Base-by-base conservation (phyloP, 1,140 invertebrate species). In the Drosophila orena region DNA sequence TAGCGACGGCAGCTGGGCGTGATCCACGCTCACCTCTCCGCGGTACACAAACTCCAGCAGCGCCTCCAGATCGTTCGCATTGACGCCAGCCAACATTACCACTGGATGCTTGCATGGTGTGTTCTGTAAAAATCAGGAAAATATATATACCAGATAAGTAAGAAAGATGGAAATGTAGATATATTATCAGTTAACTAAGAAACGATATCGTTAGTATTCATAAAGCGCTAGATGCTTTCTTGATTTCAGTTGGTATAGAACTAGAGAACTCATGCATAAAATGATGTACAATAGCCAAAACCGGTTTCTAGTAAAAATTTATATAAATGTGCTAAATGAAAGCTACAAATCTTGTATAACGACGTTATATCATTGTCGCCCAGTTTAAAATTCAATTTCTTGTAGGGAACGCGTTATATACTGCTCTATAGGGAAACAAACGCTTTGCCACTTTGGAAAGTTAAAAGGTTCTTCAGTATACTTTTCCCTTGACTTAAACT, bases 61-160 rank as follows among this genome's bases (percentile, higher is more conserved):
- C 42, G 94, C 94, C 79, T 95, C 94, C 58, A 95, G 90, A 88
- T 95, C 94, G 76, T 94, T 93, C 24, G 94, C 94, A 59, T 93
- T 93, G 17, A 95, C 94, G 49, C 94, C 94, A 15, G 94, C 94
- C 76, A 95, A 86, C 94, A 95, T 94, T 2, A 95, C 94, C n/a
- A 95, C 94, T 55, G 94, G 94, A 93, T 95, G 94, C 72, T 95
- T 93, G 83, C 94, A 95, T 77, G 94, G 94, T 53, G 94, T 94
- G 64, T 93, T 95, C 94, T 95, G 4, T 30, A 3, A 22, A 14
- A 22, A 53, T 2, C 3, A 22, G 35, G 0, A 27, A 44, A 20
- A 11, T 20, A 2, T 7, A 30, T 30, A 30, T 30, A 20, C 3
- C 24, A 24, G 24, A 24, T 24, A 24, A 24, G 24, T 24, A 24